Percentiles rank a stretch among this genome's conserved stretches.
Conservation (phyloP, 1,140 invertebrate genomes). For the Ericerus pela region DNA sequence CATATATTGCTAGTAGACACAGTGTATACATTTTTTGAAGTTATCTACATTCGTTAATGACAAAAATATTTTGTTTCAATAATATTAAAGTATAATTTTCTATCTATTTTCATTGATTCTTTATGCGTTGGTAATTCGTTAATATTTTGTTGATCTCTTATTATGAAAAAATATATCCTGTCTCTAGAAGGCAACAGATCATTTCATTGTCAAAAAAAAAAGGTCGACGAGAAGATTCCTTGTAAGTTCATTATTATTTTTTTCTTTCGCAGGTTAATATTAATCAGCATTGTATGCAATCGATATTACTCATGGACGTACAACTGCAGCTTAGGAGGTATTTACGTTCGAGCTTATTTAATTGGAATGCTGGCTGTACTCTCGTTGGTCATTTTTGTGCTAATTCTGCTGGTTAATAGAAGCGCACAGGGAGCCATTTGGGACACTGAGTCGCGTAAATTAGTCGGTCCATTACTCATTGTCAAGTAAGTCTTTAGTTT, state of each 20-base stretch:
- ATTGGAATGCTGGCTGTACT: slow-evolving; percentile 46
- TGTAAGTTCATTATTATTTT: background rate
- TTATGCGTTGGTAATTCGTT: no score
- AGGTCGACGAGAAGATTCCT: background rate
- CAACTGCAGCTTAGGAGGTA: slow-evolving; percentile 43
- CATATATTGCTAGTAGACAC: no score
- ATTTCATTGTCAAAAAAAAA: background rate
- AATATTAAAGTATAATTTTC: no score
- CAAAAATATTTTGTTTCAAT: no score
- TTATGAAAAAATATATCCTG: background rate
- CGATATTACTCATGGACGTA: slow-evolving; percentile 46
- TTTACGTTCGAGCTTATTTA: slow-evolving; percentile 48
- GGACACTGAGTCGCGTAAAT: slow-evolving; percentile 45
- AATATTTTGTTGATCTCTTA: no score
- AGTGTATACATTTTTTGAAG: no score
- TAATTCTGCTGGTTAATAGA: slow-evolving; percentile 47
- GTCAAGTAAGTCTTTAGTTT: slow-evolving; percentile 57
- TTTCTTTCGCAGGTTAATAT: slow-evolving; percentile 40
- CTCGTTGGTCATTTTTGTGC: slow-evolving; percentile 39
- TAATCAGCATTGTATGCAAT: slow-evolving; percentile 45
- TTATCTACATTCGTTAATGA: no score
- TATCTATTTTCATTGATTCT: no score
- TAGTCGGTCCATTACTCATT: slow-evolving; percentile 47
- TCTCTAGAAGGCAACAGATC: background rate
- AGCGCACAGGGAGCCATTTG: slow-evolving; percentile 53